These are phyloP conservation scores for Therioaphis trifolii DNA, from an alignment of 2,888 invertebrate species.

Conservation along the genomic window DNA sequence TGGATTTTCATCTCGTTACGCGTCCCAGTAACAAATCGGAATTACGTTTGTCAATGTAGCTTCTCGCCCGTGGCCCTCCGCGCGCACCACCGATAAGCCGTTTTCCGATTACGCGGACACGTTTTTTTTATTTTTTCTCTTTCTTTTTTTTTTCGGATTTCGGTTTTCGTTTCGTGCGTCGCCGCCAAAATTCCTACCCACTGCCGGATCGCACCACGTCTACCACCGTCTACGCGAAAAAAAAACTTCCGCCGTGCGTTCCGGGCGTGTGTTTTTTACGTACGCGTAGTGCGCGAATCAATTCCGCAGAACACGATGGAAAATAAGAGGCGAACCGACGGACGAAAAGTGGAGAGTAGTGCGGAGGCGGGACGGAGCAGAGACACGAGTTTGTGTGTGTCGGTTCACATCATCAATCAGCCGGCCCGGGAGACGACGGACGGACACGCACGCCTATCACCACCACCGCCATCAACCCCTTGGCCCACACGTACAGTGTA, in stretches of 20 bases:
- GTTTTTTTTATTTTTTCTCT: background rate
- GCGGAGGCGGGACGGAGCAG: background rate
- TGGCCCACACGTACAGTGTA: background rate
- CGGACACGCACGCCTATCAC: background rate
- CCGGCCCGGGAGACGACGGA: background rate
- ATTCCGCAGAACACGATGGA: conserved; percentile 25
- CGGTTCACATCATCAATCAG: conserved; percentile 57
- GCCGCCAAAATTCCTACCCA: too few relatives aligned
- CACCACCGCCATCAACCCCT: background rate
- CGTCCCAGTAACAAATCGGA: background rate
- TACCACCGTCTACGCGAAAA: too few relatives aligned
- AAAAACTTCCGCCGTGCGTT: too few relatives aligned
- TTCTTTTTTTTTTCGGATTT: too few relatives aligned
- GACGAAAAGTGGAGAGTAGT: background rate
- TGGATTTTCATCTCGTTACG: background rate
- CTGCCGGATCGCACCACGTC: too few relatives aligned
- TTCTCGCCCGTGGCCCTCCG: too few relatives aligned
- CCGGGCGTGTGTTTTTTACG: background rate
- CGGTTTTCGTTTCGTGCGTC: too few relatives aligned
- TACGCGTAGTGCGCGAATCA: background rate
- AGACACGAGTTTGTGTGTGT: background rate
- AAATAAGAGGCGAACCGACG: conserved; percentile 33
- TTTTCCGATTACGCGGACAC: background rate
- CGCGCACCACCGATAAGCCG: background rate
- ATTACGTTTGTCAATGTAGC: background rate